Conservation (phyloP, 2,888 invertebrate genomes). For the Ophion obscuratus region DNA sequence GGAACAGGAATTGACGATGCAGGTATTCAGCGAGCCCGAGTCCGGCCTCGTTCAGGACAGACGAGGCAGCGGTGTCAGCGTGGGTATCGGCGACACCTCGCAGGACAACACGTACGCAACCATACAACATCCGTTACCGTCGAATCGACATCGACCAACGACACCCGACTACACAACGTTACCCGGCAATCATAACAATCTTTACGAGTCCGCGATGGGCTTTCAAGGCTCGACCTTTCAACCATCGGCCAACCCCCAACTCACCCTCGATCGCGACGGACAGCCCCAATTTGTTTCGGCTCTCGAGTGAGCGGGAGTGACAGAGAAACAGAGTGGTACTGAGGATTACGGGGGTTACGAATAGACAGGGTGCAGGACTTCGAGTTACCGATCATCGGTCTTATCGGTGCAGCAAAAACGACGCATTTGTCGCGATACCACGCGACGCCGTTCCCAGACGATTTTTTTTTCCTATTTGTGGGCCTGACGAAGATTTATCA, state of each 20-base stretch:
- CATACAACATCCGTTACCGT: conserved; percentile 88
- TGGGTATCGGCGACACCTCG: conserved; percentile 82
- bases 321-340: background rate
- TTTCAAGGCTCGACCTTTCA: conserved; percentile 86
- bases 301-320: conserved; percentile 84
- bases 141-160: conserved; percentile 82
- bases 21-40: conserved; percentile 93
- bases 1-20: conserved; percentile 97
- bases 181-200: conserved; percentile 85
- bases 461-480: too few relatives aligned
- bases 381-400: background rate
- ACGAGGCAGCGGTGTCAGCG: conserved; percentile 85
- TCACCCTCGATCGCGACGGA: conserved; percentile 86
- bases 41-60: conserved; percentile 85
- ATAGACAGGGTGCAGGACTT: background rate
- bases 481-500: too few relatives aligned
- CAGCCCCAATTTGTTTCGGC: conserved; percentile 87
- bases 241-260: conserved; percentile 83
- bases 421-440: too few relatives aligned
- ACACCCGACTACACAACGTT: conserved; percentile 84
- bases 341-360: conserved; percentile 3
- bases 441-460: too few relatives aligned
- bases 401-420: too few relatives aligned
- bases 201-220: conserved; percentile 87
- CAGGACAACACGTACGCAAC: conserved; percentile 92